Evolutionary conservation across 2,113 vertebrate species (phyloP), one percentile per base, ranked within the genome.

Genomic region (Sphyrna mokarran): DNA sequence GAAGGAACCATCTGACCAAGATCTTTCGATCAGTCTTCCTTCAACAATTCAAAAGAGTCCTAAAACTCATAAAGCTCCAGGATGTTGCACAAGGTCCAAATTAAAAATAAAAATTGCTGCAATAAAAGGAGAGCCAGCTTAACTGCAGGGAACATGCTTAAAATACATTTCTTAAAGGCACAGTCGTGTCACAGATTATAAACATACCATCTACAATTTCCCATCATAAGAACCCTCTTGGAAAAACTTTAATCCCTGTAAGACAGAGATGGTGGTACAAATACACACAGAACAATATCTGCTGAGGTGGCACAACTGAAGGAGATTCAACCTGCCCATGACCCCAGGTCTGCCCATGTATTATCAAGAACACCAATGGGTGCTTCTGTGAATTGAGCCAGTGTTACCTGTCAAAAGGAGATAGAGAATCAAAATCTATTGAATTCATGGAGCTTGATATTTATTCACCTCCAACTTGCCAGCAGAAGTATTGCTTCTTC

Each of bases 381-480:
- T 95, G 23, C 22, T n/a, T 40, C 7, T 95, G 68, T 37, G 48
- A 95, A 40, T 83, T 83, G n/a, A 94, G 63, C 87, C 4, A 80
- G 83, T 87, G 91, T 95, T 89, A 94, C 70, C 95, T n/a, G 94
- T 80, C 93, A 78, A 96, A 96, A 96, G 96, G 96, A 97, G 96
- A 95, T 61, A 85, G 86, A 95, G n/a, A 91, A 89, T 26, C n/a
- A 18, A 66, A 43, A 66, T 6, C 37, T 68, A 93, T 37, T 22
- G 22, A 7, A 68, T 93, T 93, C 16, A 61, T 37, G 29, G 61
- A 37, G 22, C 16, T 66, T 68, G 8, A 63, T 93, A n/a, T 37
- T 68, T 16, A 66, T 95, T 96, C 96, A 96, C 96, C 96, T 96
- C 96, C 54, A 95, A 95, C 58, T 96, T 90, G 48, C 95, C 69